Evolutionary conservation across 2,888 invertebrate species (phyloP).

Genomic region (Hemicrepidius hirtus): DNA sequence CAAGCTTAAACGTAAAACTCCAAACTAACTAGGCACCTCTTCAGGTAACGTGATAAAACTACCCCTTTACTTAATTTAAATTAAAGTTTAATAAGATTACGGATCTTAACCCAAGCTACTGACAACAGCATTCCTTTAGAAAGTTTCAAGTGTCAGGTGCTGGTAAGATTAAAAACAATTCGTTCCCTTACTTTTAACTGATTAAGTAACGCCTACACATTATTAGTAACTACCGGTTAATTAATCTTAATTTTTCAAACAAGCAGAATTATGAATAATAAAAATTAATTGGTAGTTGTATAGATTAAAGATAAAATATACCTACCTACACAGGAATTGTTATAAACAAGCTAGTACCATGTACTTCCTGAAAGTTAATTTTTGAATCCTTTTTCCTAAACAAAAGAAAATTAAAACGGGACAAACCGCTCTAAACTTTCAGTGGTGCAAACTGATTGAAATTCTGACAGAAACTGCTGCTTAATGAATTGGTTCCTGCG

Average conservation of each 20-base stretch:
- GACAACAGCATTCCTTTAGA: constrained; percentile 18
- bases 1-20: constrained; percentile 35
- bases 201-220: no score
- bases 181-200: background rate
- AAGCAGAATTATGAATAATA: no score
- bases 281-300: no score
- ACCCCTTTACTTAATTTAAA: constrained; percentile 47
- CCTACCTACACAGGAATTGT: no score
- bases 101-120: constrained; percentile 11
- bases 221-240: no score
- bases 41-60: constrained; percentile 43
- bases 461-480: constrained; percentile 33
- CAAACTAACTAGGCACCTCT: constrained; percentile 39
- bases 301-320: no score
- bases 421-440: constrained; percentile 3
- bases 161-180: constrained; percentile 11
- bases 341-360: no score
- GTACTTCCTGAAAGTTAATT: no score
- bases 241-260: no score
- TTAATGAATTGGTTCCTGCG: constrained; percentile 42
- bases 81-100: constrained; percentile 49
- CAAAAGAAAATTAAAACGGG: background rate
- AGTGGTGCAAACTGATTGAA: constrained; percentile 17
- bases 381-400: background rate
- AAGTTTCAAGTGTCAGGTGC: constrained; percentile 14